Base-by-base conservation (phyloP, 2,888 invertebrate species). In the Ormyrus thymus region DNA sequence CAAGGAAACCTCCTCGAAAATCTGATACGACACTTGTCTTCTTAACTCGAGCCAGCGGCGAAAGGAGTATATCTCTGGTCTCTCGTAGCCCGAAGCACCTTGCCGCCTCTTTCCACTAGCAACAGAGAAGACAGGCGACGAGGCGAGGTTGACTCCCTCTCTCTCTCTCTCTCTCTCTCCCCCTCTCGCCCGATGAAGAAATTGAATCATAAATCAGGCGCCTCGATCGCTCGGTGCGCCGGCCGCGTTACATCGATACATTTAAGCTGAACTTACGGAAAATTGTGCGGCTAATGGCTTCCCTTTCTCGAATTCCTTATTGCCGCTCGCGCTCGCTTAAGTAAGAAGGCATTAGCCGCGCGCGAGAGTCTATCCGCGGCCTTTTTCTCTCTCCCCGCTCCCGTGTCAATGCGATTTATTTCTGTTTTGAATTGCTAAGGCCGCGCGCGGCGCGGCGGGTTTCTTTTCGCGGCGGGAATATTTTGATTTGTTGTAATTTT, bases 151-250 rank as follows among this genome's bases (percentile, higher is more conserved):
- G 46, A 13, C n/a, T 45, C 7, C 51, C 51, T 53, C 68, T 68
- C 56, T 43, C 66, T 53, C 62, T 15, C 72, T 29, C 55, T 43
- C 29, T 13, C 76, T 56, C 56, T 62, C 53, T 50, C 75, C 43
- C 61, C 15, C 64, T 58, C 68, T 46, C 51, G 64, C 51, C 58
- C 75, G 83, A 83, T 84, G 83, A 83, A 84, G 84, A 84, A 86
- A 84, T 83, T 83, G 83, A 84, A 84, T 76, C 76, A 84, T 84
- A 84, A 86, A 86, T 86, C 85, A 86, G 83, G 84, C 83, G 82
- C 74, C 77, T 68, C 74, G 77, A 73, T 65, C 76, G 64, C 71
- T 55, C 29, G 53, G 58, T 77, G 78, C 53, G 62, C n/a, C n/a
- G 64, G 64, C 65, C 46, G 70, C 48, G 61, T 74, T 68, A 69